These are phyloP conservation scores for Ptilodon capucinus DNA, from an alignment of 2,888 invertebrate genomes.

Conservation along the genomic window DNA sequence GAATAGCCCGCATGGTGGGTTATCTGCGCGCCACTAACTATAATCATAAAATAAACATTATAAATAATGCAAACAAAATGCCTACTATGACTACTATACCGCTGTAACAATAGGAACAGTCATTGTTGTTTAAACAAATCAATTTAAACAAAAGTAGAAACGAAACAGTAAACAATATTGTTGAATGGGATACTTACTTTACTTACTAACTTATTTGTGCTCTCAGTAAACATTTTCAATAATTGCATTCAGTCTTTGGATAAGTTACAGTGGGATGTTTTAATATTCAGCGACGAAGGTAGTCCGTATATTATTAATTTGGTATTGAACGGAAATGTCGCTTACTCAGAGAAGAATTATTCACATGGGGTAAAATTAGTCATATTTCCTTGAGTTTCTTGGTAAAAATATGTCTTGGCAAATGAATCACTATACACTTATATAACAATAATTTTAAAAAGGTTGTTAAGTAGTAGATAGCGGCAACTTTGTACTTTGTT, in stretches of 20 bases:
- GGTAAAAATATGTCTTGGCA: too few relatives aligned
- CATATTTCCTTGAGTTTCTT: too few relatives aligned
- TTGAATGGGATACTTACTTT: neutral
- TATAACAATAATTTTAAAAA: too few relatives aligned
- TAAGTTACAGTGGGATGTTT: too few relatives aligned
- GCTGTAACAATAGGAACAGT: constrained; percentile 23
- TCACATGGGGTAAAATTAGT: too few relatives aligned
- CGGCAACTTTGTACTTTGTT: too few relatives aligned
- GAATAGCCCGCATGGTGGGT: constrained; percentile 26
- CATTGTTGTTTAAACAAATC: constrained; percentile 26
- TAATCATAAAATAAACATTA: constrained; percentile 26
- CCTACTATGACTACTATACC: constrained; percentile 10
- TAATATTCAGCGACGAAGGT: too few relatives aligned
- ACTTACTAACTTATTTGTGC: neutral
- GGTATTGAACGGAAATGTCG: too few relatives aligned
- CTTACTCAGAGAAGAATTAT: too few relatives aligned
- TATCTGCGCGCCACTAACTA: constrained; percentile 17
- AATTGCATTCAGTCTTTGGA: neutral
- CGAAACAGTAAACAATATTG: neutral
- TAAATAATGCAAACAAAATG: constrained; percentile 25
- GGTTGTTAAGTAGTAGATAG: too few relatives aligned
- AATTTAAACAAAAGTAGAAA: neutral
- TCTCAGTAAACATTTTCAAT: neutral
- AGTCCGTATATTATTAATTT: too few relatives aligned
- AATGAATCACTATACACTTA: too few relatives aligned